A percentile compares a stretch with the other conserved stretches of the same genome.
phyloP scores from a whole-genome alignment of 1,140 invertebrate genomes.

The Trissolcus basalis region DNA sequence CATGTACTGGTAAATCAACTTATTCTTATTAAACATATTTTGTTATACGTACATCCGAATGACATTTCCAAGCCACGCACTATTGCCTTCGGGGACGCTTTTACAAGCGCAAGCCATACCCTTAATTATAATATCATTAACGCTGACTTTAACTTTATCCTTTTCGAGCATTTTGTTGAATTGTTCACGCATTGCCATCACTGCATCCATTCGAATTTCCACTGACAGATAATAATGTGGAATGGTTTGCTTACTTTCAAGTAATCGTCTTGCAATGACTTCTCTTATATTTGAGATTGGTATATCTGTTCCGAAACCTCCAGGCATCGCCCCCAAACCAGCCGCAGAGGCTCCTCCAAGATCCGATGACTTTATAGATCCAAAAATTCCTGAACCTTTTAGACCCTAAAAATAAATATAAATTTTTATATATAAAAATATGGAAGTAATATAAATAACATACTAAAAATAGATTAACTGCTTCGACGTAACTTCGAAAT shows the following conservation, averaged over 20 bases:
- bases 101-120: conserved; percentile 93
- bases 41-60: conserved; percentile 89
- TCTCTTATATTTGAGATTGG: conserved; percentile 91
- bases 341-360: conserved; percentile 78
- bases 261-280: conserved; percentile 93
- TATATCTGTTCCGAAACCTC: conserved; percentile 84
- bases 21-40: no score
- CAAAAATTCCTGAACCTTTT: conserved; percentile 90
- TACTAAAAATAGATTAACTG: no score
- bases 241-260: conserved; percentile 94
- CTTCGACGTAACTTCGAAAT: no score
- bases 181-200: conserved; percentile 80
- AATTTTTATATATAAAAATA: no score
- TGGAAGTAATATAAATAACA: no score
- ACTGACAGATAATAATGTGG: conserved; percentile 97
- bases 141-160: conserved; percentile 89
- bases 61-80: conserved; percentile 95
- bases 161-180: conserved; percentile 89
- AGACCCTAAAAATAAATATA: conserved; percentile 74
- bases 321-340: conserved; percentile 65
- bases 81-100: conserved; percentile 96
- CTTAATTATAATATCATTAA: conserved; percentile 99
- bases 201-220: conserved; percentile 90
- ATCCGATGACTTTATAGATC: conserved; percentile 92
- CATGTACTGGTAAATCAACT: no score